phyloP scores from a whole-genome alignment of 2,888 invertebrate genomes.

The Chalcosyrphus nemorum region DNA sequence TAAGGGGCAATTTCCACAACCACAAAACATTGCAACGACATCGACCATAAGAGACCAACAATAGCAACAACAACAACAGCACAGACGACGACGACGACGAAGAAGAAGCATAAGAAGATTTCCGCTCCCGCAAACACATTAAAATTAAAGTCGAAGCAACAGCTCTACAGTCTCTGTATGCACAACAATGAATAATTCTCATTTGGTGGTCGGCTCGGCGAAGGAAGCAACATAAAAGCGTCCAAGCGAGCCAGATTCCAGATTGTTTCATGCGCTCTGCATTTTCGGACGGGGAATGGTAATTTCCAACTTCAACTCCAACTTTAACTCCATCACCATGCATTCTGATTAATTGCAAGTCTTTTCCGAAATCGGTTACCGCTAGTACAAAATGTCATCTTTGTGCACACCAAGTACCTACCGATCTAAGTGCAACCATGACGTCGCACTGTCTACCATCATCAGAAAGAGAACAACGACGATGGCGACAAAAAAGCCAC shows the following conservation, averaged over 20 bases:
- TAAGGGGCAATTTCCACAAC: slow-evolving; percentile 64
- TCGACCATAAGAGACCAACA: slow-evolving; percentile 46
- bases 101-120: slow-evolving; percentile 62
- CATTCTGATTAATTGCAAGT: slow-evolving; percentile 69
- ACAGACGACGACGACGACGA: slow-evolving; percentile 3
- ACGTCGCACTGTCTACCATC: slow-evolving; percentile 63
- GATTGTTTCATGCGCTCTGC: slow-evolving; percentile 64
- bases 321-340: too few species aligned
- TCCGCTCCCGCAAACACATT: slow-evolving; percentile 73
- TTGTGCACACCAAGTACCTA: slow-evolving; percentile 33
- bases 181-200: slow-evolving; percentile 70
- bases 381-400: slow-evolving; percentile 36
- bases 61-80: not conserved
- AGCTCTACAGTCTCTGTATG: slow-evolving; percentile 40
- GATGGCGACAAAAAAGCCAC: slow-evolving; percentile 27
- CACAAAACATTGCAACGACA: slow-evolving; percentile 69
- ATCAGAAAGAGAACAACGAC: slow-evolving; percentile 15
- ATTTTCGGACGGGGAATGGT: slow-evolving; percentile 69
- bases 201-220: slow-evolving; percentile 73
- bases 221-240: slow-evolving; percentile 68
- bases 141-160: slow-evolving; percentile 59
- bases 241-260: slow-evolving; percentile 72
- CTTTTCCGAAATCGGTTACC: slow-evolving; percentile 47
- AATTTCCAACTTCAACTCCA: slow-evolving; percentile 48
- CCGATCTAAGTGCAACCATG: slow-evolving; percentile 25